These are phyloP conservation scores for Anser cygnoides DNA, from an alignment of 2,113 vertebrate species.

Conservation along the genomic window DNA sequence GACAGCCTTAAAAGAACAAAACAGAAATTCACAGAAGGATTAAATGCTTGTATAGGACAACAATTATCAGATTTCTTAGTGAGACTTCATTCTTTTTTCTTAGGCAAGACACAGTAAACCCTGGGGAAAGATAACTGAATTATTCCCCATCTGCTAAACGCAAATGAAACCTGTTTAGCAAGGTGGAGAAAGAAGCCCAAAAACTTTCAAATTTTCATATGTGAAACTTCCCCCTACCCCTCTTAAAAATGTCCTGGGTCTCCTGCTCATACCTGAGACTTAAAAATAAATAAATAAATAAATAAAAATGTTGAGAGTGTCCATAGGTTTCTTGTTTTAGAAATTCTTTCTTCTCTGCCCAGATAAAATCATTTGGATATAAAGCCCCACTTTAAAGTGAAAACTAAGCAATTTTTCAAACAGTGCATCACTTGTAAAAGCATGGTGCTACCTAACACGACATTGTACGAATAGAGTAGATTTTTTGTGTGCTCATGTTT, in stretches of 20 bases:
- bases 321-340: background rate
- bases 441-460: background rate
- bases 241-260: background rate
- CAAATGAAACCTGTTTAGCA: background rate
- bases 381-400: background rate
- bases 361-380: background rate
- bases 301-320: background rate
- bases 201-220: background rate
- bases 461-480: background rate
- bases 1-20: background rate
- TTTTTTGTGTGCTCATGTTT: background rate
- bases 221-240: accelerated
- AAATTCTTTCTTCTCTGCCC: background rate
- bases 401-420: background rate
- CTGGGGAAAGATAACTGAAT: background rate
- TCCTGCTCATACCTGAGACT: background rate
- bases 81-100: background rate
- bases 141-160: background rate
- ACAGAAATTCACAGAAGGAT: background rate
- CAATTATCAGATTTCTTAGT: background rate
- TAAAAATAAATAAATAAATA: background rate
- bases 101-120: background rate
- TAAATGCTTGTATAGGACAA: background rate
- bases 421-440: background rate
- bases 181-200: background rate